Percentiles rank a stretch among this genome's conserved stretches.
These are phyloP conservation scores for Ophonus ardosiacus DNA, from an alignment of 2,888 invertebrate species.

Conservation along the genomic window DNA sequence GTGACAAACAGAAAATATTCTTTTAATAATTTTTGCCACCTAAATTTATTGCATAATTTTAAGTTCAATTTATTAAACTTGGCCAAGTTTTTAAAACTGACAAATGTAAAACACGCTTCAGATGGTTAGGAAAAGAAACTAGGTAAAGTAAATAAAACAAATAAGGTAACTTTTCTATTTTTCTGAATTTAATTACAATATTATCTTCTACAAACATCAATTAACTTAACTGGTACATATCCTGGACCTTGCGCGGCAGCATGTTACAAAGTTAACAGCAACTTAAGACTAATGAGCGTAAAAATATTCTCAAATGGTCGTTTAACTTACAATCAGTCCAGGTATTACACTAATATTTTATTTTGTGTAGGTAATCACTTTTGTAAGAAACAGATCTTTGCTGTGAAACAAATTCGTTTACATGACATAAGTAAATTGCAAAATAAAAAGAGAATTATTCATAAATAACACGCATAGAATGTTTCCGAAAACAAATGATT, in stretches of 20 bases:
- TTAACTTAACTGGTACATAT: conserved; percentile 73
- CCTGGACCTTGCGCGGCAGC: conserved; percentile 71
- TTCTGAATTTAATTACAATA: conserved; percentile 72
- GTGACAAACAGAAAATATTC: too few relatives aligned
- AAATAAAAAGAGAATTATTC: conserved; percentile 1
- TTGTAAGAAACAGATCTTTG: conserved; percentile 44
- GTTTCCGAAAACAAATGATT: conserved; percentile 40
- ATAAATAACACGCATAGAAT: conserved; percentile 44
- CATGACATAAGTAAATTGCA: conserved; percentile 26
- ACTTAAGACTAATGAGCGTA: conserved; percentile 61
- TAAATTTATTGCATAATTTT: too few relatives aligned
- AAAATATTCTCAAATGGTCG: conserved; percentile 58
- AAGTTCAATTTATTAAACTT: too few relatives aligned
- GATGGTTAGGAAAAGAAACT: not conserved
- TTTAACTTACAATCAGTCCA: conserved; percentile 57
- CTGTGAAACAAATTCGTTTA: conserved; percentile 20
- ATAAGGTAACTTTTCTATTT: conserved; percentile 66
- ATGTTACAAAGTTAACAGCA: conserved; percentile 63
- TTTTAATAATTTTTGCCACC: too few relatives aligned
- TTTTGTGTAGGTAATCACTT: conserved; percentile 48
- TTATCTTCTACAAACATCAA: conserved; percentile 75
- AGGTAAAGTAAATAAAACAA: conserved; percentile 39
- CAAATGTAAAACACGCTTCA: too few relatives aligned
- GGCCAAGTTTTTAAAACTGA: too few relatives aligned
- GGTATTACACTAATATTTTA: conserved; percentile 59